Conservation (phyloP, 2,113 vertebrate species). For the Triplophysa tibetana region DNA sequence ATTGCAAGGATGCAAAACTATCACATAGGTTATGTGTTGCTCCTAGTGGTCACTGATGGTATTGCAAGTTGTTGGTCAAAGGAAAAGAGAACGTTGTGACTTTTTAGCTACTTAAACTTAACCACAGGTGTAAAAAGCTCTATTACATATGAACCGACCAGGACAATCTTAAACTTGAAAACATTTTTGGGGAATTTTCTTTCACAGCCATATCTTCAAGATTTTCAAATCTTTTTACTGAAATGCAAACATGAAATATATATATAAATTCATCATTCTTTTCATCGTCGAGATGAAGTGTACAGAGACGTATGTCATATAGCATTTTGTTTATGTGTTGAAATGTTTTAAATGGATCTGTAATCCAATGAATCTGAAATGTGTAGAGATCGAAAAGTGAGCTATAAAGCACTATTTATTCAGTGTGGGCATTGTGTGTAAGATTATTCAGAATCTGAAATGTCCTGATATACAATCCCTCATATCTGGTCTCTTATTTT, state of each 20-base stretch:
- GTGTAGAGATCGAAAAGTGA: slow-evolving; percentile 1
- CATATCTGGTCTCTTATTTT: not conserved
- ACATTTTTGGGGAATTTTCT: not conserved
- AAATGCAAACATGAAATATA: slow-evolving; percentile 9
- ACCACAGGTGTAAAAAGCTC: slow-evolving; percentile 27
- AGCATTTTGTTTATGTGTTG: slow-evolving; percentile 22
- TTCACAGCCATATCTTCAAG: not conserved
- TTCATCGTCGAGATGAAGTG: slow-evolving; percentile 8
- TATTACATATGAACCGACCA: slow-evolving; percentile 28
- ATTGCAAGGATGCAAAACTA: slow-evolving; percentile 4
- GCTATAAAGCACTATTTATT: slow-evolving; percentile 17
- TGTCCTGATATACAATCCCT: not conserved
- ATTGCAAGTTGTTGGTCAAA: slow-evolving; percentile 52
- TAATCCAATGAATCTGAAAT: slow-evolving; percentile 18
- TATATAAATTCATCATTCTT: slow-evolving; percentile 16
- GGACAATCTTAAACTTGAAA: slow-evolving; percentile 38
- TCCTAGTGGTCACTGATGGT: slow-evolving; percentile 60
- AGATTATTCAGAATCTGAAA: slow-evolving; percentile 2
- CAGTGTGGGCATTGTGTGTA: slow-evolving; percentile 4
- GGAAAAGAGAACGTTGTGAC: slow-evolving; percentile 15
- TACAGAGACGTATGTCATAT: slow-evolving; percentile 10
- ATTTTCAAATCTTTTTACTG: slow-evolving; percentile 4
- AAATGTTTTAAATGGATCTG: slow-evolving; percentile 23
- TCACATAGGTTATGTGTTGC: slow-evolving; percentile 37
- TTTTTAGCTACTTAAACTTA: slow-evolving; percentile 20